Base-by-base conservation (phyloP, 2,797 vertebrate genomes). In the Rhinoraja longicauda region DNA sequence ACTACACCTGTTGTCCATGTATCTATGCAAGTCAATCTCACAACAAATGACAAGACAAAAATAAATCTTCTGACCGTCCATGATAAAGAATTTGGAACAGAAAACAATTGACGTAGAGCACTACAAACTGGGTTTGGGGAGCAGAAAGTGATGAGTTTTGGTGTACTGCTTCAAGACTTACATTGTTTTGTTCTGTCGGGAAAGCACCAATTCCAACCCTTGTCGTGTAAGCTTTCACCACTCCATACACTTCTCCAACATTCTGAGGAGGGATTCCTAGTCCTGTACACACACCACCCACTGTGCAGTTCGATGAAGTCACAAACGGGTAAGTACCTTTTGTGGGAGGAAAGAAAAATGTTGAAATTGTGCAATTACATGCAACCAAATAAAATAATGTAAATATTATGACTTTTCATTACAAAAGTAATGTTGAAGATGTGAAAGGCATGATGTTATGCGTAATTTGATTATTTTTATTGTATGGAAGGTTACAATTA, bases 291-390 rank as follows among this genome's bases (percentile, higher is more conserved):
- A 99, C 99, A 1, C 99, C 99, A 64, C 99, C 99, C 94, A 99
- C 98, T 0, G 99, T 99, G 95, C 98, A 99, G 96, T 99, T 99
- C 36, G 99, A 99, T 1, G 99, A 99, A 1, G 99, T 99, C 95
- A 99, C 99, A 93, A 99, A 99, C 1, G 98, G 99, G 57, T 99
- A 99, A 0, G 99, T 99, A 39, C 99, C 99, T 99, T 93, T 95
- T 95, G 6, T 73, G 70, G 21, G 70, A 90, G 93, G 82, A 13
- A 17, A 93, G 39, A 36, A 93, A 77, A 76, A 78, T 21, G 6
- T 73, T 73, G 70, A 73, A 73, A 21, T 32, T 62, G n/a, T 36
- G 36, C 21, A 36, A 64, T 88, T 32, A n/a, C 36, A 5, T 32
- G 36, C 9, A 26, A 57, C 26, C n/a, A 26, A 62, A 29, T 86